Evolutionary conservation across 1,140 invertebrate species (phyloP).

Genomic region (Listronotus oregonensis): DNA sequence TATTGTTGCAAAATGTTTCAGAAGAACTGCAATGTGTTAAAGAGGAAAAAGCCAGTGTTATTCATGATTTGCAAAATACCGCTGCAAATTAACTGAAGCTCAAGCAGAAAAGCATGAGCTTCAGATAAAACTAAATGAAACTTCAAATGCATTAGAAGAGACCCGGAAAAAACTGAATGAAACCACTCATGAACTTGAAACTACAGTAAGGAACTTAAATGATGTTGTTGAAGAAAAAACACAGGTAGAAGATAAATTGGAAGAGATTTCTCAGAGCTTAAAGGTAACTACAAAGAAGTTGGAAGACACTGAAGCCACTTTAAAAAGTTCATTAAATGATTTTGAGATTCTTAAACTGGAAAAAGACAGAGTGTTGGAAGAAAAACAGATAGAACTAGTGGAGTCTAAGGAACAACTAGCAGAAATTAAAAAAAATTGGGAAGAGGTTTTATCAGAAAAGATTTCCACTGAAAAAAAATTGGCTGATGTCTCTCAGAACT

Average conservation of each 20-base stretch:
- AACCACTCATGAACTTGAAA: not conserved
- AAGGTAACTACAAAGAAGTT: too few relatives aligned
- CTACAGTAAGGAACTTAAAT: not conserved
- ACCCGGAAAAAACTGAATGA: too few relatives aligned
- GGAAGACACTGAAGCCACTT: too few relatives aligned
- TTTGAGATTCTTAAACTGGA: not conserved
- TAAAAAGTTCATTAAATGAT: conserved; percentile 6
- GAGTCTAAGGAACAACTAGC: too few relatives aligned
- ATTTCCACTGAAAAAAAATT: not conserved
- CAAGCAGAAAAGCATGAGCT: too few relatives aligned
- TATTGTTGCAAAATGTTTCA: too few relatives aligned
- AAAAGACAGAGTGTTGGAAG: not conserved
- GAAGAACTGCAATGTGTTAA: not conserved
- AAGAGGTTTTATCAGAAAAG: not conserved
- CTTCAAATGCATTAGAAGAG: too few relatives aligned
- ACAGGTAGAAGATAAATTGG: not conserved
- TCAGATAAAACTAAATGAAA: too few relatives aligned
- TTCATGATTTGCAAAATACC: not conserved
- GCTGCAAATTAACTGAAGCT: not conserved
- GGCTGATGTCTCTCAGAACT: not conserved
- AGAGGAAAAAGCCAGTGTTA: not conserved
- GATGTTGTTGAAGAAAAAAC: not conserved
- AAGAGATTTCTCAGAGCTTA: not conserved
- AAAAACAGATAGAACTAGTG: too few relatives aligned
- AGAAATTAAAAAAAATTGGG: too few relatives aligned